Base-by-base conservation (phyloP, 2,113 vertebrate genomes). In the Calyptommatus sinebrachiatus region DNA sequence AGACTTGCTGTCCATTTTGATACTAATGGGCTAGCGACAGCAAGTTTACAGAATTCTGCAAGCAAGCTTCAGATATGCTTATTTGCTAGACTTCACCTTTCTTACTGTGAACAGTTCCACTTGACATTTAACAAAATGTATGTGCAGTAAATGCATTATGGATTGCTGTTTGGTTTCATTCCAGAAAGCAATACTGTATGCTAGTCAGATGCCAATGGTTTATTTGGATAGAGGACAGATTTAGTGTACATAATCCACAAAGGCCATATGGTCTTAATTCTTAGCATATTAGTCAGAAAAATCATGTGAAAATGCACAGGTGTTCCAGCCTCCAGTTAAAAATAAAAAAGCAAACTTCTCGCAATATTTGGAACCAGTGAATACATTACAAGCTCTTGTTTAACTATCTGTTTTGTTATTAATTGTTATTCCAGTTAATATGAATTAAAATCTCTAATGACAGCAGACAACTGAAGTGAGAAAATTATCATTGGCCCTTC, bases 1-100 rank as follows among this genome's bases (percentile, higher is more conserved):
- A 79, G 70, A 11, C 73, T 66, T 82, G 45, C 46, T 67, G 18
- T 76, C 88, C 50, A 41, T 72, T 80, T 45, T 82, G 79, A 73
- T 5, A 78, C 66, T 71, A 26, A 14, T 70, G 41, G 41, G 10
- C 61, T 69, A 61, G 31, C 77, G 78, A 75, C 1, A 81, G 79
- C 70, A 22, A 18, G 72, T 78, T 76, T 66, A 20, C 1, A 80
- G 35, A 4, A 0, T 72, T 78, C 85, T 89, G 79, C 73, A 77
- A 73, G 69, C 50, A 28, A 50, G 31, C 28, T 18, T 41, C n/a
- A 72, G 74, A 61, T 61, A 65, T 48, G 24, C 35, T 84, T 77
- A 21, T 76, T 84, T 73, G 46, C 31, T 20, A 57, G 35, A 41
- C 20, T 76, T 48, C 50, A 67, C 35, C 24, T 73, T 61, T 28